Percentiles rank a stretch among this genome's conserved stretches.
These are phyloP conservation scores for Telenomus remus DNA, from an alignment of 1,140 invertebrate genomes.

Conservation along the genomic window DNA sequence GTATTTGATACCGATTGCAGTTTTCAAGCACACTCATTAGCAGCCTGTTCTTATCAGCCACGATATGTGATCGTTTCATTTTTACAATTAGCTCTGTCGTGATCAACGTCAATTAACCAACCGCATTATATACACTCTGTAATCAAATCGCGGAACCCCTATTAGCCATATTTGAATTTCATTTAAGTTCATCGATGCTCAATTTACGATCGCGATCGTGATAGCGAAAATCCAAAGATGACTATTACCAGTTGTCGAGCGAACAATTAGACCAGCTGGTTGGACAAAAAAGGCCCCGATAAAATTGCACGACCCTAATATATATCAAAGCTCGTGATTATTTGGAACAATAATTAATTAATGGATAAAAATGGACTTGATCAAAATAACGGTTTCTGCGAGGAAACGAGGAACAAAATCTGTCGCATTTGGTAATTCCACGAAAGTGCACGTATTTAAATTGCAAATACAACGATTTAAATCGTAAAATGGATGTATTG, in stretches of 20 bases:
- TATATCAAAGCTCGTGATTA: no score
- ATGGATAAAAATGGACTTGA: no score
- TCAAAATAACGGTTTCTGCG: not conserved
- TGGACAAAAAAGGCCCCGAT: no score
- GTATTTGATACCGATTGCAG: constrained; percentile 27
- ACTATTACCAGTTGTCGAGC: not conserved
- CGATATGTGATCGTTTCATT: constrained; percentile 25
- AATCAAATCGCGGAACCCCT: constrained; percentile 7
- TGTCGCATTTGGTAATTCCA: not conserved
- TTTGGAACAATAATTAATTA: no score
- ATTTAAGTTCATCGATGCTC: constrained; percentile 2
- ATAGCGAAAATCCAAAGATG: not conserved
- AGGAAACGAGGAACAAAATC: not conserved
- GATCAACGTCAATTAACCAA: constrained; percentile 26
- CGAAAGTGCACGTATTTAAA: not conserved
- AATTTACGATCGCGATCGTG: constrained; percentile 2
- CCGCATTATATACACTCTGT: constrained; percentile 2
- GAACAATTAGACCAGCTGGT: no score
- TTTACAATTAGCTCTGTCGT: constrained; percentile 25
- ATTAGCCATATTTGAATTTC: constrained; percentile 27
- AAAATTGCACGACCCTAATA: no score
- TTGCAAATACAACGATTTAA: not conserved
- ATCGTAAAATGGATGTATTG: constrained; percentile 9
- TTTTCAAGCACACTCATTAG: constrained; percentile 23
- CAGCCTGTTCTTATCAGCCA: constrained; percentile 16